Evolutionary conservation across 2,113 vertebrate species (phyloP), one percentile per base, ranked within the genome.

Genomic region (Pyrgilauda ruficollis): DNA sequence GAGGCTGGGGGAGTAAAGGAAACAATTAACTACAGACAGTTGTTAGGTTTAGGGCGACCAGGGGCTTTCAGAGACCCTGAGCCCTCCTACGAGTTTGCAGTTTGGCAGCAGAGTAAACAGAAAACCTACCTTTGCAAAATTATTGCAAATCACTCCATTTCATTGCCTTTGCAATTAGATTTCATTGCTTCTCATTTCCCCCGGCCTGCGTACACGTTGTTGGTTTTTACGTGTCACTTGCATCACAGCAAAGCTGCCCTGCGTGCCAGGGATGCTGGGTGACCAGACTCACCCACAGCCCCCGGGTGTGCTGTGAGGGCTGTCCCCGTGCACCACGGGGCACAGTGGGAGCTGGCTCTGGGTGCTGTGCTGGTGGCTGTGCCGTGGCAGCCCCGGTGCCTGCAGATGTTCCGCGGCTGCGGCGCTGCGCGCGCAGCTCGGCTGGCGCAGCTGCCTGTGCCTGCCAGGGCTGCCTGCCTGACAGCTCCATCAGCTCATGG

Each of bases 261-360:
- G 15, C 4, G 47, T 61, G 53, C 30, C 3, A 0, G 30, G 21
- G 73, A 2, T 44, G 44, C 52, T 70, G 21, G 0, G 12, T 10
- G 68, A 8, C 59, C 5, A 39, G 39, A 23, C 13, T 17, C 24
- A 6, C 1, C 28, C 30, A 8, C 2, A 52, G 31, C 14, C 61
- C 52, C 81, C n/a, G 10, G 74, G 47, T 9, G 13, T 0, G 0
- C 15, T 3, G 67, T 16, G 46, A 35, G 69, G 39, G 44, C 43
- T 78, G 66, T 82, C 12, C 27, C 50, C 41, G 41, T 3, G 28
- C 55, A 19, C 18, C 3, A 0, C 1, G 62, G 39, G 63, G n/a
- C n/a, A n/a, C n/a, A n/a, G 1, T 2, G 2, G 7, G 35, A 46
- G 74, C 77, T 3, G 2, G 10, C 53, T 1, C 7, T 3, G 19